phyloP scores from a whole-genome alignment of 2,888 invertebrate species.

The Coremacera marginata region DNA sequence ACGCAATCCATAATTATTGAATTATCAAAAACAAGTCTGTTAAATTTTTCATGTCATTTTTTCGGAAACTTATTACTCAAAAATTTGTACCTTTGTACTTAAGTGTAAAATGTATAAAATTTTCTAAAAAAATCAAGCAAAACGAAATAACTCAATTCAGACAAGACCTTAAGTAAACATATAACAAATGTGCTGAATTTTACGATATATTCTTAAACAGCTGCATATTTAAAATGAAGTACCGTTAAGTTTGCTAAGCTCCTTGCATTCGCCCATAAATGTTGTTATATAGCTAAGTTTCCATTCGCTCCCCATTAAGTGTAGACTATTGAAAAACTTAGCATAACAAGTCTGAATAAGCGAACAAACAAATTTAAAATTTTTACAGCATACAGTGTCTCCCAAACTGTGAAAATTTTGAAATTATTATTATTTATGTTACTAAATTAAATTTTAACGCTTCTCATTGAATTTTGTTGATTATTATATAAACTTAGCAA shows the following conservation, averaged over 20 bases:
- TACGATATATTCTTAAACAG: conserved; percentile 36
- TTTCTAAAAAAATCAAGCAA: not conserved
- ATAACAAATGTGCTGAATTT: conserved; percentile 14
- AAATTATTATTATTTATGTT: conserved; percentile 28
- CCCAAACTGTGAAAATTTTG: conserved; percentile 37
- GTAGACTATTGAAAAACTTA: not conserved
- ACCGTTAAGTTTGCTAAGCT: not conserved
- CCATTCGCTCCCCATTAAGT: no score
- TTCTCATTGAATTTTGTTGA: conserved; percentile 21
- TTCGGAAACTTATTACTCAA: not conserved
- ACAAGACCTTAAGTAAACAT: not conserved
- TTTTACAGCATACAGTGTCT: conserved; percentile 23
- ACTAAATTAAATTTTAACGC: not conserved
- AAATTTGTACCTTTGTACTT: not conserved
- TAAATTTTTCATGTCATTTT: conserved; percentile 52
- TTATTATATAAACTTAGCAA: not conserved
- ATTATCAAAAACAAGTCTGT: conserved; percentile 59
- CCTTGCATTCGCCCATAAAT: not conserved
- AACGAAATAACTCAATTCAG: not conserved
- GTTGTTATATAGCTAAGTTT: no score
- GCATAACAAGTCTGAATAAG: not conserved
- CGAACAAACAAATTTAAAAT: conserved; percentile 35
- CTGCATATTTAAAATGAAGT: conserved; percentile 46
- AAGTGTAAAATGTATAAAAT: not conserved
- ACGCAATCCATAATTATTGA: conserved; percentile 58